Evolutionary conservation across 2,888 invertebrate genomes (phyloP).

Genomic region (Villa cingulata): DNA sequence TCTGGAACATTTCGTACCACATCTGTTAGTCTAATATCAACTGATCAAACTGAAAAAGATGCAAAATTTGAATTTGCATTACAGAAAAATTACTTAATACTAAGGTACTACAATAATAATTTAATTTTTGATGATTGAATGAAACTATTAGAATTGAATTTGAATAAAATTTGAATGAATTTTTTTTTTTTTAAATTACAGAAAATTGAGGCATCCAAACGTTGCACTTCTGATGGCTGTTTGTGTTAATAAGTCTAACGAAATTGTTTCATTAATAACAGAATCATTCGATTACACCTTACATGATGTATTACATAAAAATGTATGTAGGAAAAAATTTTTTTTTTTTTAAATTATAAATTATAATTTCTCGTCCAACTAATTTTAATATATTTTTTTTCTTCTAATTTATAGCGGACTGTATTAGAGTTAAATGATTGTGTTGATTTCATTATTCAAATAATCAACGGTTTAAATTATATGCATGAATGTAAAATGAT

Average conservation of each 20-base stretch:
- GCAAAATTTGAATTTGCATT: not conserved
- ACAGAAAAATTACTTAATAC: constrained; percentile 1
- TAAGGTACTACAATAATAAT: too few species aligned
- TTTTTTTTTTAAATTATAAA: not conserved
- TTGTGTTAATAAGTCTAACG: constrained; percentile 33
- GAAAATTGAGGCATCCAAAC: constrained; percentile 41
- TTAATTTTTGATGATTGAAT: too few species aligned
- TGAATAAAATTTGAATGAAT: too few species aligned
- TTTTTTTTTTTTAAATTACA: constrained; percentile 20
- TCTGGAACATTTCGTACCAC: not conserved
- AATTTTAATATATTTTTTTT: constrained; percentile 1
- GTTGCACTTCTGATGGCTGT: constrained; percentile 41
- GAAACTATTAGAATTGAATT: too few species aligned
- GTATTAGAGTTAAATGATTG: constrained; percentile 32
- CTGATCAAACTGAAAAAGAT: not conserved
- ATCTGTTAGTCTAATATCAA: not conserved
- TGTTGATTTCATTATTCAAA: constrained; percentile 28
- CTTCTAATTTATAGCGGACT: constrained; percentile 22
- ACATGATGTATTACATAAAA: constrained; percentile 36
- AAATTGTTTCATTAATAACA: constrained; percentile 37
- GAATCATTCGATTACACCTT: constrained; percentile 39
- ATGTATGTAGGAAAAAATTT: constrained; percentile 29
- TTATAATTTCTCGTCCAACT: too few species aligned
- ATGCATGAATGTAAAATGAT: constrained; percentile 39
- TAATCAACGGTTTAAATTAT: constrained; percentile 38